Evolutionary conservation across 1,140 invertebrate species (phyloP).

Genomic region (Drosophila kanapiae): DNA sequence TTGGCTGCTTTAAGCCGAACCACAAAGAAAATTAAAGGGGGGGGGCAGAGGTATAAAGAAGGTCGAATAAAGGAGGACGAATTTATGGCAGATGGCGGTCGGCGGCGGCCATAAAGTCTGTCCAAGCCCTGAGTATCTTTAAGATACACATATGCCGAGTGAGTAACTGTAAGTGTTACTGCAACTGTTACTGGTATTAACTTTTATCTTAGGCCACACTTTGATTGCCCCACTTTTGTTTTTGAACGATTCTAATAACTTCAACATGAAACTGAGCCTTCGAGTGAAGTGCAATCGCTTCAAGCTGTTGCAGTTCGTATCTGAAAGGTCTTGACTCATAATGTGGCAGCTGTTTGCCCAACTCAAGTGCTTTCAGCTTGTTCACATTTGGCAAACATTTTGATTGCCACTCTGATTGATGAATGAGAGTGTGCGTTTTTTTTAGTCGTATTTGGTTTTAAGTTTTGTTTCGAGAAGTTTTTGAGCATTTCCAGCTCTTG

Average conservation of each 20-base stretch:
- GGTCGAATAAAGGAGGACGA: conserved; percentile 15
- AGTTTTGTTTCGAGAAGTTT: not conserved
- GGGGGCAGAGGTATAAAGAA: conserved; percentile 21
- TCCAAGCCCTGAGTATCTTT: conserved; percentile 27
- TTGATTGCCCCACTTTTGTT: conserved; percentile 58
- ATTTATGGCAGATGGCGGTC: conserved; percentile 56
- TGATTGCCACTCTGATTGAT: conserved; percentile 40
- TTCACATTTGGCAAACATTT: conserved; percentile 26
- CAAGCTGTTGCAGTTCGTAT: conserved; percentile 68
- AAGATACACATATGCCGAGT: conserved; percentile 10
- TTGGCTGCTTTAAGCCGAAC: conserved; percentile 56
- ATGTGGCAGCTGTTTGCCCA: conserved; percentile 54
- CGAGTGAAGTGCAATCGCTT: conserved; percentile 67
- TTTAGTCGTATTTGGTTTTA: not conserved
- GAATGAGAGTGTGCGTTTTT: conserved; percentile 7
- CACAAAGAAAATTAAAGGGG: conserved; percentile 7
- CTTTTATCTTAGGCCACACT: conserved; percentile 50
- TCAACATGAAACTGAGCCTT: conserved; percentile 24
- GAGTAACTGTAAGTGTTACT: conserved; percentile 14
- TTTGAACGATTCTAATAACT: conserved; percentile 27
- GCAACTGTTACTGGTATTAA: conserved; percentile 46
- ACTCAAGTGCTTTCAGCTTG: conserved; percentile 18
- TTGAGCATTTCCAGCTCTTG: not conserved
- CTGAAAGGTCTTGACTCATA: conserved; percentile 44
- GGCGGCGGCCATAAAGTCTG: conserved; percentile 33